These are phyloP conservation scores for Monochamus saltuarius DNA, from an alignment of 1,140 invertebrate species.

Conservation along the genomic window DNA sequence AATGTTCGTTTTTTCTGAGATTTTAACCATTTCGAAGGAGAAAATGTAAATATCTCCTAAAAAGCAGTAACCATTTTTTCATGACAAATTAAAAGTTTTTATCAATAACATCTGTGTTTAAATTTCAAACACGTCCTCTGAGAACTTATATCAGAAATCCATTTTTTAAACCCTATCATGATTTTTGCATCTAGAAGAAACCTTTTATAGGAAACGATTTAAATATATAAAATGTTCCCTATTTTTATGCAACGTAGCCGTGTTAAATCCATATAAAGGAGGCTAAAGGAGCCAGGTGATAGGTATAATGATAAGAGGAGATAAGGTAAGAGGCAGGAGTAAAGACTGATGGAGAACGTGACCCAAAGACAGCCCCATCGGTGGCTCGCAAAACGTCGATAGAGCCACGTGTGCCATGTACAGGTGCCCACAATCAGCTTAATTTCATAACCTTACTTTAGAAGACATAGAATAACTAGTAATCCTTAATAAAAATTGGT, in stretches of 20 bases:
- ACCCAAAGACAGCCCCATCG: constrained; percentile 27
- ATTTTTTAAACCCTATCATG: background rate
- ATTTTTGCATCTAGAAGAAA: no score
- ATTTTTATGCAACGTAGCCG: no score
- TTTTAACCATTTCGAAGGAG: no score
- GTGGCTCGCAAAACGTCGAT: constrained; percentile 25
- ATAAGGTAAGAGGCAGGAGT: constrained; percentile 27
- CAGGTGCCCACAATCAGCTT: background rate
- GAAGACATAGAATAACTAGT: no score
- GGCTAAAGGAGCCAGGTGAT: constrained; percentile 20
- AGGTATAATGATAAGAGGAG: constrained; percentile 21
- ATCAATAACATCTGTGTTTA: no score
- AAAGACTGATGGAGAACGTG: constrained; percentile 29
- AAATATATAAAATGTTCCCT: no score
- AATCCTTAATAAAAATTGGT: no score
- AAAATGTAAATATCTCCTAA: no score
- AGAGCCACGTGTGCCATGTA: constrained; percentile 15
- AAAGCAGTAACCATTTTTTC: no score
- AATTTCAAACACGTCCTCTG: background rate
- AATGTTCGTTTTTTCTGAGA: no score
- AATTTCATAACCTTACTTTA: background rate
- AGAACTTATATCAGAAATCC: constrained; percentile 14
- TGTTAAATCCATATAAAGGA: background rate
- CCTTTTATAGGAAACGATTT: no score
- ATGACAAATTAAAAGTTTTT: no score